Evolutionary conservation across 2,888 invertebrate species (phyloP).

Genomic region (Synanthedon tipuliformis): DNA sequence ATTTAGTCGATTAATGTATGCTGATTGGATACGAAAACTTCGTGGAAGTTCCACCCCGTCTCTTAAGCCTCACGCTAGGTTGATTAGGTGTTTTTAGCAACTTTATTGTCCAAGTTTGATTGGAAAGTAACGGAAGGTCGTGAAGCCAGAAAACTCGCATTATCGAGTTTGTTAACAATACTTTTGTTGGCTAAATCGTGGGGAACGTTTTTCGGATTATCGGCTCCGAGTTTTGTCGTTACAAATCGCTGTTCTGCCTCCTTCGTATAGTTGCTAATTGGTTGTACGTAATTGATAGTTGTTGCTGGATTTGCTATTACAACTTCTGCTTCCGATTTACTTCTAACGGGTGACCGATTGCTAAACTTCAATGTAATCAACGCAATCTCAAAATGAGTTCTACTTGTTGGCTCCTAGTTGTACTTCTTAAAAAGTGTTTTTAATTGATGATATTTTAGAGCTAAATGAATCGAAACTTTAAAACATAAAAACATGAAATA

Average conservation of each 20-base stretch:
- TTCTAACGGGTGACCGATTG: background rate
- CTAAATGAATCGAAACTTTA: too few relatives aligned
- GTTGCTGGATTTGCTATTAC: conserved; percentile 6
- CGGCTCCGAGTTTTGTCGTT: conserved; percentile 1
- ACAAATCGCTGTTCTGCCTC: conserved; percentile 5
- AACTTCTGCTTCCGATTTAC: conserved; percentile 3
- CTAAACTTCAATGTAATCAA: background rate
- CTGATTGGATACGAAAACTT: conserved; percentile 37
- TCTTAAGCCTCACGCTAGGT: conserved; percentile 17
- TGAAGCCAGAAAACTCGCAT: conserved; percentile 26
- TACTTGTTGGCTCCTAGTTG: too few relatives aligned
- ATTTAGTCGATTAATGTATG: conserved; percentile 31
- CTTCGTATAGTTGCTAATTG: conserved; percentile 4
- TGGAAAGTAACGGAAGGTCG: conserved; percentile 39
- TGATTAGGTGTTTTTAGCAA: conserved; percentile 45
- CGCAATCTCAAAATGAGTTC: too few relatives aligned
- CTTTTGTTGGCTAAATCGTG: conserved; percentile 20
- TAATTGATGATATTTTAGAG: too few relatives aligned
- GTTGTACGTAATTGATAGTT: background rate
- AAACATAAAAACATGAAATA: too few relatives aligned
- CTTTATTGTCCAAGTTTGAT: conserved; percentile 51
- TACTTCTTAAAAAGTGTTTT: too few relatives aligned
- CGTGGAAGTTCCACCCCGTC: conserved; percentile 16
- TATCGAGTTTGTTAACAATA: conserved; percentile 24
- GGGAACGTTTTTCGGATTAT: conserved; percentile 9